Base-by-base conservation (phyloP, 2,797 vertebrate species). In the Crypturellus tataupa region DNA sequence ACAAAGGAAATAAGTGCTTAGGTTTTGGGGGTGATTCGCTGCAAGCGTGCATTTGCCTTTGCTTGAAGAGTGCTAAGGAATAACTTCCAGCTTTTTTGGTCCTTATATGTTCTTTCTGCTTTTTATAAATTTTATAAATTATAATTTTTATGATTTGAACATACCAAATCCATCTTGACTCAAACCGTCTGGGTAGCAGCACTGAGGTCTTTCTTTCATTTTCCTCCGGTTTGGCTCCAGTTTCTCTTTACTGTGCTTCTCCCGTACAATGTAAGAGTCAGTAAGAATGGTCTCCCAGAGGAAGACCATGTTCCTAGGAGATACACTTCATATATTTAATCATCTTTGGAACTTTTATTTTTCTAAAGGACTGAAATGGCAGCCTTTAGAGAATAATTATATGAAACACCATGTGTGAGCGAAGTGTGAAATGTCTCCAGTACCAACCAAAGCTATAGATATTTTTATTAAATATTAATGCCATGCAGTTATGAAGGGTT, bases 391-490 rank as follows among this genome's bases (percentile, higher is more conserved):
- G 96, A 97, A 94, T 96, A 97, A 98, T 96, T 94, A 90, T 92
- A 95, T 97, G 94, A 97, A 97, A 97, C 93, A 95, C 96, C 93
- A 93, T 92, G 92, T 96, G 79, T 95, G 96, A 98, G 92, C 87
- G 86, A 89, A 95, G 96, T 97, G 94, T 96, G 95, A 97, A 98
- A 98, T 96, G 96, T 95, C 96, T 97, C 77, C 65, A 96, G 94
- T 97, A 96, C 94, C 95, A 97, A 96, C 87, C 33, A 39, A 89
- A 87, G 93, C 94, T 88, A 95, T 97, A 95, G 94, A 94, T 95
- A 96, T 97, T 97, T 97, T 97, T 97, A 97, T 98, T 97, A 98
- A 98, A 98, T 98, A 98, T 97, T 97, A 97, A 98, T 97, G 96
- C 91, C 90, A 88, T 91, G 87, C 94, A 85, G 95, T 98, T 97